Conservation (phyloP, 2,113 vertebrate species). For the Erythrocebus patas region DNA sequence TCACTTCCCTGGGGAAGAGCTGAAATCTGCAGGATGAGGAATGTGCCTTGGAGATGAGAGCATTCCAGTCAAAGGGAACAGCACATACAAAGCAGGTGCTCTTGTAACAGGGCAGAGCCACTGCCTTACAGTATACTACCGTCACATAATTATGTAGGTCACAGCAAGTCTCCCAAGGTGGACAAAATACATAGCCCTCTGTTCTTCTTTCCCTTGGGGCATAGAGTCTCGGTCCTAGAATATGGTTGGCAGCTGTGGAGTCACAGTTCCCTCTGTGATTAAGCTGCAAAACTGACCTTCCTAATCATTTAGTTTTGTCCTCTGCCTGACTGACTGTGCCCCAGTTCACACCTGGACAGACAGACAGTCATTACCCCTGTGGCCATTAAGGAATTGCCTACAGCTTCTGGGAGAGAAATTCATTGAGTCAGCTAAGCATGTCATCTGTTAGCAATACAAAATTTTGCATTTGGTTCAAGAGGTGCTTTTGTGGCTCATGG, state of each 20-base stretch:
- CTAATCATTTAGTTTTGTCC: neutral
- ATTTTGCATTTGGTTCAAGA: conserved; percentile 3
- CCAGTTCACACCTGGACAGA: neutral
- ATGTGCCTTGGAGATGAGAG: too few relatives aligned
- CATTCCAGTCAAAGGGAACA: neutral
- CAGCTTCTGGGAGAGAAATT: neutral
- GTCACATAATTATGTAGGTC: neutral
- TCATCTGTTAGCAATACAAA: neutral
- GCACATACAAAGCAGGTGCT: neutral
- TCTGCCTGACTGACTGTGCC: neutral
- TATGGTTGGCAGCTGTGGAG: neutral
- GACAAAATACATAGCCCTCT: neutral
- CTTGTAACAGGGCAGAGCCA: neutral
- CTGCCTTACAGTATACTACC: rapidly evolving
- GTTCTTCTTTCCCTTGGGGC: neutral
- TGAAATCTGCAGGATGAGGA: neutral
- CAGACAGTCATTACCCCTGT: neutral
- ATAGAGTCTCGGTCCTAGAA: neutral
- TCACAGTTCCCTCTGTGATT: neutral
- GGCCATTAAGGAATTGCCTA: neutral
- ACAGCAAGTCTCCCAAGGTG: neutral
- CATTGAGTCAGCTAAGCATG: neutral
- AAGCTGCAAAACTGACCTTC: neutral
- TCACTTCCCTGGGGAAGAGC: neutral
- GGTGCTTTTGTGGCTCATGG: neutral